A percentile compares a stretch with the other conserved stretches of the same genome.
phyloP scores from a whole-genome alignment of 2,888 invertebrate species.

The Lypha dubia region DNA sequence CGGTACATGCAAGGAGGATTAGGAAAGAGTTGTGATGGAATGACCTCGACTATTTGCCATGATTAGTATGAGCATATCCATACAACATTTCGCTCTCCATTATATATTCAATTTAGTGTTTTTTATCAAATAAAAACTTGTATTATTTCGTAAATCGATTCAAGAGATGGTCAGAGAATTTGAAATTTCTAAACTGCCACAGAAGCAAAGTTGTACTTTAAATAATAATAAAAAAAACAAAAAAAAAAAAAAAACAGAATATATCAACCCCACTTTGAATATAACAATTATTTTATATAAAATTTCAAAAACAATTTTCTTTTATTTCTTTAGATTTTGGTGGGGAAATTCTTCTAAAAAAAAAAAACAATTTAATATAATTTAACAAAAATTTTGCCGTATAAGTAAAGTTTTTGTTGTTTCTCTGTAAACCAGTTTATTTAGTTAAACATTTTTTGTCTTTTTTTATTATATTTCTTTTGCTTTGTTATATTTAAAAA shows the following conservation, averaged over 20 bases:
- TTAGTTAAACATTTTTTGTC: constrained; percentile 62
- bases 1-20: no score
- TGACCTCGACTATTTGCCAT: no score
- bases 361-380: neutral
- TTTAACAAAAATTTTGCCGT: constrained; percentile 33
- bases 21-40: no score
- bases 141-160: no score
- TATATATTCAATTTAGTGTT: no score
- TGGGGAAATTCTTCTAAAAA: constrained; percentile 27
- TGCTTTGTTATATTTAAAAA: constrained; percentile 67
- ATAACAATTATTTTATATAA: neutral
- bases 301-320: constrained; percentile 16
- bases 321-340: constrained; percentile 15
- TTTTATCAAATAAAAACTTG: no score
- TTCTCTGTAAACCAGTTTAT: constrained; percentile 72
- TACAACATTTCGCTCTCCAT: no score
- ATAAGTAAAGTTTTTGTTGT: constrained; percentile 49
- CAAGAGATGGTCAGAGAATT: neutral
- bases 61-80: no score
- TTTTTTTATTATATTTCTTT: constrained; percentile 45
- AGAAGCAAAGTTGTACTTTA: neutral
- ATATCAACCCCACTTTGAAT: constrained; percentile 46
- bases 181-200: neutral
- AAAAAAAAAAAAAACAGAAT: neutral
- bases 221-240: neutral